Base-by-base conservation (phyloP, 2,797 vertebrate species). In the Alosa sapidissima region DNA sequence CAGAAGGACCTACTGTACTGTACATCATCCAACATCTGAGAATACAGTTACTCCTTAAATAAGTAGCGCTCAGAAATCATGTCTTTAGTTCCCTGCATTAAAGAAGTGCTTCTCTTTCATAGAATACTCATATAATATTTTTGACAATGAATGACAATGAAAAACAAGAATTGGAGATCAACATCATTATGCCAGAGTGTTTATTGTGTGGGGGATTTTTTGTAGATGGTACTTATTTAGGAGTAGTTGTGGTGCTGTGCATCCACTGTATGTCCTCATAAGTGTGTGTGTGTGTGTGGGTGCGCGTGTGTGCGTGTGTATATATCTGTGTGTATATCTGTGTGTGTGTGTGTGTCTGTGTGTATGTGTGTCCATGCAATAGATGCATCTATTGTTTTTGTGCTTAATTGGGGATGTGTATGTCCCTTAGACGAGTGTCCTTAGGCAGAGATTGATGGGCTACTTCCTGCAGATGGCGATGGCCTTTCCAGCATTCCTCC, bases 301-400 rank as follows among this genome's bases (percentile, higher is more conserved):
- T 45, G 41, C 33, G 51, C 0, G n/a, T 47, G 33, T 28, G 62
- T 2, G n/a, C 24, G 21, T 48, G n/a, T n/a, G 81, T 45, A 54
- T n/a, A n/a, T n/a, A n/a, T n/a, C n/a, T n/a, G n/a, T 60, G 82
- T 24, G 52, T 60, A 81, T 85, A 45, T 51, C 55, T 84, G 33
- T 84, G n/a, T n/a, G n/a, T 81, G 51, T 84, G 84, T 84, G 84
- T 81, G 78, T 60, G 84, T 51, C 14, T 81, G 55, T 81, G 75
- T 85, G 60, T 41, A 60, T 82, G 28, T 68, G 24, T 45, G 36
- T 72, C n/a, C 5, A 16, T 41, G 72, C 28, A 28, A 28, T 28
- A 28, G 5, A 9, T 47, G 16, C 65, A 72, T 14, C 65, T 72
- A 41, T 72, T 78, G 36, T 78, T 78, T 78, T 78, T 75, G 14